A percentile compares a stretch with the other conserved stretches of the same genome.
Evolutionary conservation across 2,888 invertebrate species (phyloP).

Genomic region (Capitulum mitella): DNA sequence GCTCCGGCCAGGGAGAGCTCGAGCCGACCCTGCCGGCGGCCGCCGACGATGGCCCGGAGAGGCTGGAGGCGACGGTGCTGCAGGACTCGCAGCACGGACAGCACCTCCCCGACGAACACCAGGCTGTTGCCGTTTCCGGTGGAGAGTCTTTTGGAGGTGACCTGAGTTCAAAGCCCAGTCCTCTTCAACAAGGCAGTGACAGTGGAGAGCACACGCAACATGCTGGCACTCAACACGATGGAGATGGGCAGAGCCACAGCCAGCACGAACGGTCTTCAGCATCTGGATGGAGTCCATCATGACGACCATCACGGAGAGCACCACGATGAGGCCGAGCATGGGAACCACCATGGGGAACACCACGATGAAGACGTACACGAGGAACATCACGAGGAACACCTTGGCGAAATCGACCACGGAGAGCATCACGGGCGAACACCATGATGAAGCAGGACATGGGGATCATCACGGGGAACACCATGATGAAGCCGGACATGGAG

Average conservation of each 20-base stretch:
- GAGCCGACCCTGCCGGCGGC: not conserved
- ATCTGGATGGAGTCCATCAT: too few relatives aligned
- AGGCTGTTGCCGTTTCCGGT: too few relatives aligned
- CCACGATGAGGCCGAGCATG: not conserved
- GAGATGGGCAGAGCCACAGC: too few relatives aligned
- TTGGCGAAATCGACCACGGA: conserved; percentile 27
- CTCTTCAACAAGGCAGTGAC: too few relatives aligned
- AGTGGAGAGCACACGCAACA: too few relatives aligned
- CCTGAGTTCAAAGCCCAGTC: too few relatives aligned
- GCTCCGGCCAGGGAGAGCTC: not conserved
- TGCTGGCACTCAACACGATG: too few relatives aligned
- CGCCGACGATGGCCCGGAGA: not conserved
- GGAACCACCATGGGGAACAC: not conserved
- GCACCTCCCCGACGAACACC: not conserved
- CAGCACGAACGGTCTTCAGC: too few relatives aligned
- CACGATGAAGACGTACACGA: conserved; percentile 16
- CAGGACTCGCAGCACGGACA: not conserved
- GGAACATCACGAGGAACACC: not conserved
- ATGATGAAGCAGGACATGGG: conserved; percentile 18
- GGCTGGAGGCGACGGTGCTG: not conserved
- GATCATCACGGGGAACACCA: conserved; percentile 27
- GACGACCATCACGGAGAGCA: not conserved
- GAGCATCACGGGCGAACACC: conserved; percentile 23
- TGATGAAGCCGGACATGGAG: conserved; percentile 28
- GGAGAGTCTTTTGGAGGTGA: too few relatives aligned